Evolutionary conservation across 2,888 invertebrate genomes (phyloP).

Genomic region (Athrips mouffetella): DNA sequence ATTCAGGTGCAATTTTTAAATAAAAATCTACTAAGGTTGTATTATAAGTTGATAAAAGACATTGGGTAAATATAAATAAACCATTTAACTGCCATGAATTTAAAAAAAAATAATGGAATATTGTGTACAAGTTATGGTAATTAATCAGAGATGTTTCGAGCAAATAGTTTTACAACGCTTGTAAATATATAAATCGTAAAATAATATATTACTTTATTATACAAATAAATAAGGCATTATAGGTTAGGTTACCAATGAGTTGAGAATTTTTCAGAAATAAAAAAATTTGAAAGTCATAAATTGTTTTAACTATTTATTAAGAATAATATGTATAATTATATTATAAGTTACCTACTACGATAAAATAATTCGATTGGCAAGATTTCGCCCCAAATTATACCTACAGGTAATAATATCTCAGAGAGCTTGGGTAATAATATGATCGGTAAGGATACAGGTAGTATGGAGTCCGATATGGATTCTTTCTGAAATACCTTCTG

Average conservation of each 20-base stretch:
- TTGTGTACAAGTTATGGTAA: constrained; percentile 28
- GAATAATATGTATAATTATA: constrained; percentile 17
- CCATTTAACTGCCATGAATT: constrained; percentile 43
- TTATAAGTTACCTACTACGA: constrained; percentile 1
- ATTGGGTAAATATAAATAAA: constrained; percentile 29
- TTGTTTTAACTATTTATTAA: constrained; percentile 9
- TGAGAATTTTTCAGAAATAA: constrained; percentile 54
- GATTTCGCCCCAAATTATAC: constrained; percentile 20
- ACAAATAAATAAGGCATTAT: constrained; percentile 28
- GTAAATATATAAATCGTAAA: constrained; percentile 42
- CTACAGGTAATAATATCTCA: constrained; percentile 56
- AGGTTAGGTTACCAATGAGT: constrained; percentile 42
- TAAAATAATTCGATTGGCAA: constrained; percentile 5
- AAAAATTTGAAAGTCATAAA: constrained; percentile 37
- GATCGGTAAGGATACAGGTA: constrained; percentile 50
- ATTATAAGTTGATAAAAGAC: constrained; percentile 34
- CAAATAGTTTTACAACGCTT: constrained; percentile 35
- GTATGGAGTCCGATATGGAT: constrained; percentile 46
- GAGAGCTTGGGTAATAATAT: constrained; percentile 60
- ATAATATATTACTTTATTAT: constrained; percentile 36
- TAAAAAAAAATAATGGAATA: too few species aligned
- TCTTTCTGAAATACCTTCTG: constrained; percentile 46
- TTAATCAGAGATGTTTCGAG: constrained; percentile 26
- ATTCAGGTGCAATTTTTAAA: too few species aligned
- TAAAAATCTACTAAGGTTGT: too few species aligned